Evolutionary conservation across 2,888 invertebrate genomes (phyloP), one percentile per base, ranked within the genome.

Genomic region (Chalcosyrphus nemorum): DNA sequence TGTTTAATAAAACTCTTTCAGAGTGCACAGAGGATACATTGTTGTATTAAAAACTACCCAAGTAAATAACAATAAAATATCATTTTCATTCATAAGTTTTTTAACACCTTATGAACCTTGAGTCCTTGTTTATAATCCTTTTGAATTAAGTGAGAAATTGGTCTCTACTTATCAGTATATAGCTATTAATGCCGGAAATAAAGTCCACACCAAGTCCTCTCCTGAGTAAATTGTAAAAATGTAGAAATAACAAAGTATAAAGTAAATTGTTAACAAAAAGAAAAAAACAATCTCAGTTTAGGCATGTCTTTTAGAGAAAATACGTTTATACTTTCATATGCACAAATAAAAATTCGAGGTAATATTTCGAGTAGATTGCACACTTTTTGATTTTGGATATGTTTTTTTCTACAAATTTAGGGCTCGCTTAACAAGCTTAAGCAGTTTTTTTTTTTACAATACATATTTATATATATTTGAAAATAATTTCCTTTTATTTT

Each of bases 341-440:
- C 81, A 82, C 81, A 29, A 45, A 35, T 50, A 6, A 61, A 45
- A 81, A 11, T 35, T 74, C 9, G 19, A 65, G 43, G 43, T n/a
- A n/a, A 27, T 21, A 41, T 80, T n/a, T n/a, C n/a, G n/a, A 27
- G 11, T 61, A 57, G 68, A 63, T 75, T 70, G 81, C 81, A 81
- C 75, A 61, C 5, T 59, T 38, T 41, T 43, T n/a, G n/a, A n/a
- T n/a, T 17, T 54, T 56, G 2, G 43, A 35, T 35, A 56, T 52
- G 50, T 61, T 19, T 56, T 32, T 17, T 32, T 13, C 32, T 29
- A 63, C 38, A 61, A 50, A 65, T 45, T 45, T 61, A 13, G 65
- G 56, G 54, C 54, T 78, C 68, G 72, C 78, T 78, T 78, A 63
- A 74, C 66, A 29, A 74, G 82, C 82, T 84, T 84, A 74, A 82